Evolutionary conservation across 1,140 invertebrate genomes (phyloP), one percentile per base, ranked within the genome.

Genomic region (Popillia japonica): DNA sequence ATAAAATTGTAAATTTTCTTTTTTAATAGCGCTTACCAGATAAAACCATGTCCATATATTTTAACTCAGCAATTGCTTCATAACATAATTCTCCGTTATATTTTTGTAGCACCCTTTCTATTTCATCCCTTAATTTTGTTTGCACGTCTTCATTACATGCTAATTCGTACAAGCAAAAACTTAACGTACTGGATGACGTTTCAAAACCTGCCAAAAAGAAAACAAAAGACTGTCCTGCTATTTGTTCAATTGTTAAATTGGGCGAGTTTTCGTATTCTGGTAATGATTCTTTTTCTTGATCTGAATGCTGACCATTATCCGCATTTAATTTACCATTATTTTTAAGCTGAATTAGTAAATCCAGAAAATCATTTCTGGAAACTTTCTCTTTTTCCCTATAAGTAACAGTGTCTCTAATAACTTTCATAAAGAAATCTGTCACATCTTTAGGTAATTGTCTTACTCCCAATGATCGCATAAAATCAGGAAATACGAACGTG

Each of bases 201-300:
- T 93, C 92, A 74, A 91, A 93, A 8, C 93, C 93, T 68, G 91
- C 92, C 8, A 90, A 79, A 78, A 92, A 89, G 79, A 92, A 91
- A 3, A 91, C 85, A 17, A 90, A 88, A 0, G 87, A 85, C 82
- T 92, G 90, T 0, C 89, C 90, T 0, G 89, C 85, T 6, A 89
- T 42, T 61, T 82, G 79, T 20, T 64, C 42, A 23, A 79, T 64
- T 61, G 59, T 61, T 20, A 61, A 20, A 4, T 34, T 34, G 0
- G 42, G 42, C 2, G 42, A 61, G 9, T 22, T 61, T 20, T 61
- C 59, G 7, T 22, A 20, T n/a, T 61, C 59, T 34, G 27, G 59
- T n/a, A 7, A 9, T 17, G n/a, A 61, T 1, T n/a, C 17, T 34
- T 3, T 22, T 61, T 22, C n/a, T 1, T 17, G 3, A n/a, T 44